A percentile compares a stretch with the other conserved stretches of the same genome.
Evolutionary conservation across 2,888 invertebrate genomes (phyloP).

Genomic region (Hemithea aestivaria): DNA sequence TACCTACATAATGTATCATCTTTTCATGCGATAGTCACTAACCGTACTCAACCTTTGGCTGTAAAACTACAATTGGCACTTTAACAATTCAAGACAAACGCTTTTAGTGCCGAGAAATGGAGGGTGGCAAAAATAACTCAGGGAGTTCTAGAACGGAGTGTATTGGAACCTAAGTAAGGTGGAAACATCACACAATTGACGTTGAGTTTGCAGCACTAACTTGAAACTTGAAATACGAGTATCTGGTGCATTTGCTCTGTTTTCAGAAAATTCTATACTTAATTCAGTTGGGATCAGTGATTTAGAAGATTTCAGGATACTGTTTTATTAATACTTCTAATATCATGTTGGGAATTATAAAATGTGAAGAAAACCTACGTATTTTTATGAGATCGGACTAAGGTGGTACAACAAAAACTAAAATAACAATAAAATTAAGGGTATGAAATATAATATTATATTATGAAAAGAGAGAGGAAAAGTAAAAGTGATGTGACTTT

Average conservation of each 20-base stretch:
- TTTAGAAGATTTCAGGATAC: too few species aligned
- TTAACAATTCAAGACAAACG: slow-evolving; percentile 73
- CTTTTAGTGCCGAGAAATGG: slow-evolving; percentile 56
- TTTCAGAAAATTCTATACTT: too few species aligned
- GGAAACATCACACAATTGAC: slow-evolving; percentile 53
- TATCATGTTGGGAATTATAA: too few species aligned
- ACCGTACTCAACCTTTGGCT: slow-evolving; percentile 33
- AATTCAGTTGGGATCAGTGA: too few species aligned
- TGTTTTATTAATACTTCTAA: too few species aligned
- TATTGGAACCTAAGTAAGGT: slow-evolving; percentile 27
- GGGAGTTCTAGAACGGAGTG: slow-evolving; percentile 44
- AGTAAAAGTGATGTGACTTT: too few species aligned
- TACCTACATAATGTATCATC: slow-evolving; percentile 15
- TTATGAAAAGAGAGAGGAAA: too few species aligned
- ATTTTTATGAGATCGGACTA: too few species aligned
- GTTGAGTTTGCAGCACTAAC: slow-evolving; percentile 18
- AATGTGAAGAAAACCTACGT: too few species aligned
- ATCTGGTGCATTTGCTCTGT: neutral
- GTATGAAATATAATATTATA: too few species aligned
- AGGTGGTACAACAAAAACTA: too few species aligned
- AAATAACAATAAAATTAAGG: too few species aligned
- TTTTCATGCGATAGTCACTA: slow-evolving; percentile 18
- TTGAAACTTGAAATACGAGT: slow-evolving; percentile 4
- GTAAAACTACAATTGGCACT: slow-evolving; percentile 63
- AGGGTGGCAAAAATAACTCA: slow-evolving; percentile 62